phyloP scores from a whole-genome alignment of 2,888 invertebrate species.

The Phania funesta region DNA sequence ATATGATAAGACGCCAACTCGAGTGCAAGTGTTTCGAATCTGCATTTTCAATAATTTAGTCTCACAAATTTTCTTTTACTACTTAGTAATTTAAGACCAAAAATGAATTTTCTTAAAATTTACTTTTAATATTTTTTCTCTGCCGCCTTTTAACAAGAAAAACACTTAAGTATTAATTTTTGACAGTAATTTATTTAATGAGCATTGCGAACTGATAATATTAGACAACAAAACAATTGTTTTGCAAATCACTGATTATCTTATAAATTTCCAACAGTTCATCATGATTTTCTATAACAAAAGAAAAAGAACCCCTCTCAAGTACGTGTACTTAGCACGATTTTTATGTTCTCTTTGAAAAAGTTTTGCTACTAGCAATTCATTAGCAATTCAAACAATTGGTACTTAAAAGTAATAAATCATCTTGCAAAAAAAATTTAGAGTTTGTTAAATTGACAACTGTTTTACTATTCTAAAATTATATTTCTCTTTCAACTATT shows the following conservation, averaged over 20 bases:
- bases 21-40: no score
- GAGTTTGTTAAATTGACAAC: no score
- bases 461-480: no score
- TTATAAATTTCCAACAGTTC: conserved; percentile 15
- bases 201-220: no score
- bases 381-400: conserved; percentile 5
- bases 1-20: no score
- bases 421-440: background rate
- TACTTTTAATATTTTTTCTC: no score
- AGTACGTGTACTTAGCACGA: conserved; percentile 3
- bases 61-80: no score
- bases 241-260: conserved; percentile 48
- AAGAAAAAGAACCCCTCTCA: background rate
- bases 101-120: no score
- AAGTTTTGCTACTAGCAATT: background rate
- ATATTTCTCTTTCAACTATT: no score
- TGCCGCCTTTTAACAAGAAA: background rate
- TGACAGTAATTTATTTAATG: conserved; percentile 47
- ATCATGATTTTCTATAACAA: conserved; percentile 27
- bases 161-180: background rate
- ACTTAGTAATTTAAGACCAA: no score
- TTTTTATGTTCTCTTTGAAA: background rate
- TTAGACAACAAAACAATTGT: conserved; percentile 14
- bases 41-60: no score
- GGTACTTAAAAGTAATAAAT: background rate